Conservation (phyloP, 1,140 invertebrate genomes). For the Zaprionus vittiger region DNA sequence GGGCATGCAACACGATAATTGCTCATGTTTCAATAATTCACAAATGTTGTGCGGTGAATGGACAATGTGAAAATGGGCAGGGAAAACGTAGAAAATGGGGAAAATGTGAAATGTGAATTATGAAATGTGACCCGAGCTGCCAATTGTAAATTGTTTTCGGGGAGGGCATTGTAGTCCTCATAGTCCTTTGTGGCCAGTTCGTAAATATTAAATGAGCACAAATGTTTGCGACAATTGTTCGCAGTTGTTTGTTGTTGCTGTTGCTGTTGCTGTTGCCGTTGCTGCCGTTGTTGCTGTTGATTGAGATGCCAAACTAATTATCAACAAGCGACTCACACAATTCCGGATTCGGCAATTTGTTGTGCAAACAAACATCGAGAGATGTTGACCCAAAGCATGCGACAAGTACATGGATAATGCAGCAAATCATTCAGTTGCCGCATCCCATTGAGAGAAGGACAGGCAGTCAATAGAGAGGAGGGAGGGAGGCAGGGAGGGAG, state of each 20-base stretch:
- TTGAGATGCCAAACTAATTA: slow-evolving; percentile 60
- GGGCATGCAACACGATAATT: slow-evolving; percentile 53
- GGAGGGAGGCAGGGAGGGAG: background rate
- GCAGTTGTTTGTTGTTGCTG: slow-evolving; percentile 27
- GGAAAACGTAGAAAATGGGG: background rate
- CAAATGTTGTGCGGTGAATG: slow-evolving; percentile 62
- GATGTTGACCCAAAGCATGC: slow-evolving; percentile 4
- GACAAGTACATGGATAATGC: slow-evolving; percentile 41
- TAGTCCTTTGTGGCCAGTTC: slow-evolving; percentile 51
- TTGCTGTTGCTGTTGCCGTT: slow-evolving; percentile 8
- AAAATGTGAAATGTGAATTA: slow-evolving; percentile 36
- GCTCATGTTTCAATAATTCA: slow-evolving; percentile 69
- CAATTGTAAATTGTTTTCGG: slow-evolving; percentile 42
- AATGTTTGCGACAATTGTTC: slow-evolving; percentile 55
- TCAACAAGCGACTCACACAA: slow-evolving; percentile 46
- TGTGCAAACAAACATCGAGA: slow-evolving; percentile 17
- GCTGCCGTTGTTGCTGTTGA: background rate
- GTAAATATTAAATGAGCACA: slow-evolving; percentile 60
- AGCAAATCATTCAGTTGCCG: slow-evolving; percentile 58
- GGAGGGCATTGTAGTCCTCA: slow-evolving; percentile 19
- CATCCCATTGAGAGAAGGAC: slow-evolving; percentile 23
- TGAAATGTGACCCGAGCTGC: slow-evolving; percentile 4
- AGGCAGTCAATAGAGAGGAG: background rate
- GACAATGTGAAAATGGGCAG: slow-evolving; percentile 24
- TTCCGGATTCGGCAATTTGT: slow-evolving; percentile 25